Evolutionary conservation across 2,888 invertebrate species (phyloP).

Genomic region (Tetragonula carbonaria): DNA sequence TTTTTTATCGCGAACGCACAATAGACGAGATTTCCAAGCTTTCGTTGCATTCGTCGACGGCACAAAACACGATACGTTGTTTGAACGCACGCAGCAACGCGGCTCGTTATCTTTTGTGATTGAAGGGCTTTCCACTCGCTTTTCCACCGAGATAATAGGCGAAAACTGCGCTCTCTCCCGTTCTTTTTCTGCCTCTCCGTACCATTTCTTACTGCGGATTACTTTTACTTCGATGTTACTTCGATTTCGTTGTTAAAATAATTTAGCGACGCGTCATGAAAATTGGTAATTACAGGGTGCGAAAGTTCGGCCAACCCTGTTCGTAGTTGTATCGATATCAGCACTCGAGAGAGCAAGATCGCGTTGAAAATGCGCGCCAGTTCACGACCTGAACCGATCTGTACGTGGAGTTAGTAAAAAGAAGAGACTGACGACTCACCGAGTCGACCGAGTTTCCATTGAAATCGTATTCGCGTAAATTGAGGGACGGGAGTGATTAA

Average conservation of each 20-base stretch:
- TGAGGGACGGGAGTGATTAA: too few species aligned
- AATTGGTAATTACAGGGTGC: too few species aligned
- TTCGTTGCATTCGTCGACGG: neutral
- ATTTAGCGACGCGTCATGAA: too few species aligned
- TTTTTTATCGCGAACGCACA: neutral
- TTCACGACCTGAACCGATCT: neutral
- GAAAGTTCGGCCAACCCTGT: too few species aligned
- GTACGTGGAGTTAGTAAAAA: constrained; percentile 31
- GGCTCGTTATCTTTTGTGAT: neutral
- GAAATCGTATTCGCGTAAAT: constrained; percentile 22
- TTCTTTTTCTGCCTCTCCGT: too few species aligned
- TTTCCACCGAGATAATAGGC: neutral
- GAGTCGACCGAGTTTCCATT: constrained; percentile 56
- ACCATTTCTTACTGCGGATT: neutral
- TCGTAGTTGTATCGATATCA: too few species aligned
- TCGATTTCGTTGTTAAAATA: too few species aligned
- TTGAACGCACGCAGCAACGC: neutral
- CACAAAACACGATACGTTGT: neutral
- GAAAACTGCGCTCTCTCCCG: neutral
- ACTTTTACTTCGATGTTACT: neutral
- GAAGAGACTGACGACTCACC: constrained; percentile 22
- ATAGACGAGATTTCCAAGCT: constrained; percentile 3
- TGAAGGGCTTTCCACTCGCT: neutral
- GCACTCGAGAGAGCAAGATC: neutral
- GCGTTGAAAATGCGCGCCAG: neutral